These are phyloP conservation scores for Bilobella aurantiaca DNA, from an alignment of 1,140 invertebrate species.

Conservation along the genomic window DNA sequence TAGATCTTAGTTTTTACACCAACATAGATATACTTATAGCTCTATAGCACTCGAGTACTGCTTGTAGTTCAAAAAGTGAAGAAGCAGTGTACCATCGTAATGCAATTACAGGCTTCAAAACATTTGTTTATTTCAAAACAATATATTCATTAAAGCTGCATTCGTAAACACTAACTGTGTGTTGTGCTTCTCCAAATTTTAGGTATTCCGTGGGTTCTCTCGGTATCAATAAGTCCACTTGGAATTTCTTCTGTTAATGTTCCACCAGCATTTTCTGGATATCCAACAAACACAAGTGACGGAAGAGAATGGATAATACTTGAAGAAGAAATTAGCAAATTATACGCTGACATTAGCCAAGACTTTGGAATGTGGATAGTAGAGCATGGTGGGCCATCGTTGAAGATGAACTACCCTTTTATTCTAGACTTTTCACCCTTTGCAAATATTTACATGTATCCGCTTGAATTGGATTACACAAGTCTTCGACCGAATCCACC, in stretches of 20 bases:
- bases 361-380: neutral
- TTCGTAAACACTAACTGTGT: no score
- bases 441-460: slow-evolving; percentile 10
- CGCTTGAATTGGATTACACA: slow-evolving; percentile 3
- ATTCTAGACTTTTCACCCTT: neutral
- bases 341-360: neutral
- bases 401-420: neutral
- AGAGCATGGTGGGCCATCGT: neutral
- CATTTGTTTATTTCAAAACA: no score
- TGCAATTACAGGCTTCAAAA: no score
- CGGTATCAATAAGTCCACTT: neutral
- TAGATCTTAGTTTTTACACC: no score
- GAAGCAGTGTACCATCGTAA: no score
- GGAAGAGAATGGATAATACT: neutral
- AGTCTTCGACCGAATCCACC: neutral
- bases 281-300: neutral
- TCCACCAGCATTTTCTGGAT: neutral
- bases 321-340: neutral
- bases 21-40: no score
- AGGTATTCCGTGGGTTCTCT: neutral
- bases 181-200: no score
- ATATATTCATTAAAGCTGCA: no score
- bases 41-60: no score
- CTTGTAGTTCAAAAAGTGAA: no score
- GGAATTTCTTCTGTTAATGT: neutral